phyloP scores from a whole-genome alignment of 2,797 vertebrate genomes.

The Holocentrus rufus region DNA sequence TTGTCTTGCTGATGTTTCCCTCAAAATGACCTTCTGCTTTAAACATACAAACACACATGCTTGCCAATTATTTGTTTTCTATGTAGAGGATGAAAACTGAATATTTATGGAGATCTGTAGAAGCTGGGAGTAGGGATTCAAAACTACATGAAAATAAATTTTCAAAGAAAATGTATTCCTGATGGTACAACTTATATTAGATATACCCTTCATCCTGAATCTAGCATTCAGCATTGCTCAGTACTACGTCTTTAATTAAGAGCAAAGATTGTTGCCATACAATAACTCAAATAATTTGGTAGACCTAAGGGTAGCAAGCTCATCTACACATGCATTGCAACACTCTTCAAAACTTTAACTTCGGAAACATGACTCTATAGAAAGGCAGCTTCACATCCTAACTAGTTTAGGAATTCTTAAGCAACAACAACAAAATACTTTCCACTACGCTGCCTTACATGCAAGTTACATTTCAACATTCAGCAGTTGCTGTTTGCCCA shows the following conservation, averaged over 20 bases:
- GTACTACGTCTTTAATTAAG: no score
- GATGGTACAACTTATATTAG: background rate
- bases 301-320: background rate
- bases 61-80: no score
- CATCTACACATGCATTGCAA: background rate
- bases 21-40: no score
- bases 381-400: background rate
- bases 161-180: background rate
- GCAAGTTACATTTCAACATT: constrained; percentile 2
- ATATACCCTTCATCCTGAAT: background rate
- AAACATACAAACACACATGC: no score
- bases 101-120: no score
- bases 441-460: background rate
- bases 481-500: background rate
- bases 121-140: no score
- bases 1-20: no score
- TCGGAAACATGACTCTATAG: background rate
- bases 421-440: background rate
- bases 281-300: no score
- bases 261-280: no score
- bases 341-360: background rate
- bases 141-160: no score
- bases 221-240: no score
- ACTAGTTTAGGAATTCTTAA: background rate
- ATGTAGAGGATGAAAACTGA: no score